Evolutionary conservation across 2,113 vertebrate genomes (phyloP), one percentile per base, ranked within the genome.

Genomic region (Steatornis caripensis): DNA sequence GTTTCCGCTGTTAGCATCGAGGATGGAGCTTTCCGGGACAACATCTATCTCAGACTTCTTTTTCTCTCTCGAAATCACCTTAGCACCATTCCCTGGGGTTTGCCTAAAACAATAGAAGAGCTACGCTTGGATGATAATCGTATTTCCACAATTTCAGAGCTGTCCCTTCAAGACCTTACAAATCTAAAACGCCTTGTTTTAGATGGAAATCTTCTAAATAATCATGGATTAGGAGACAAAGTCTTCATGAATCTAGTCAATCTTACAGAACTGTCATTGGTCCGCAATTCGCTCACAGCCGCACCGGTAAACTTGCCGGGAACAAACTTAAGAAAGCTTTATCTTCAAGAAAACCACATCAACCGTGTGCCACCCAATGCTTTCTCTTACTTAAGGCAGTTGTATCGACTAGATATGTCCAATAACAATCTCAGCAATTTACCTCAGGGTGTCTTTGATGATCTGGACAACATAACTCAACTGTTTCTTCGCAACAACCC

Each of bases 331-430:
- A 98, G 99, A 97, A 99, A 99, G 98, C 98, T 99, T 97, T 99
- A 99, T 90, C 98, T 99, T 87, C 99, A 99, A 98, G 99, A 99
- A 95, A 99, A 99, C 97, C 99, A 99, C 95, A 99, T 99, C 96
- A 99, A 99, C 96, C 98, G 98, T 23, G 98, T 99, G 79, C 99
- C 99, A 37, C 97, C 98, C 79, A 99, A 99, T 76, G 99, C 99
- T 86, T 99, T 99, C 97, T 99, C 99, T 83, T 99, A 99, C 92
- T 97, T 99, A 48, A 98, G 99, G 93, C 99, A 99, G 96, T 97
- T 99, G 86, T 99, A 99, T 96, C 99, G 99, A 86, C 97, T 99
- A 65, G 99, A 99, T 95, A 98, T 99, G 98, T 99, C 99, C 85
- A 99, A 99, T 71, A 99, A 99, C 98, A 99, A 99, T 96, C 97